Base-by-base conservation (phyloP, 2,888 invertebrate genomes). In the Trissoscelio sp. region DNA sequence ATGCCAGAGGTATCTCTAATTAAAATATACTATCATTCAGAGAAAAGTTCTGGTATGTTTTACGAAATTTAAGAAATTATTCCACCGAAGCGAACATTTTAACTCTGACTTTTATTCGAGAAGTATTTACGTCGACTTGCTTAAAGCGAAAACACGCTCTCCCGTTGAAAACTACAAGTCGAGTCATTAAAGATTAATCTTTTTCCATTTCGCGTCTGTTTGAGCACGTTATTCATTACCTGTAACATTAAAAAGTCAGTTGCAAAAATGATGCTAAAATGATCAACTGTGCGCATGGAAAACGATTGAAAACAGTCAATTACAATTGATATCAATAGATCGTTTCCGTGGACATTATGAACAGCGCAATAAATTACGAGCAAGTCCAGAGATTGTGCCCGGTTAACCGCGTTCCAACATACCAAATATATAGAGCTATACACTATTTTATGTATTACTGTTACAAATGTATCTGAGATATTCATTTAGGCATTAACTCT, bases 271-370 rank as follows among this genome's bases (percentile, higher is more conserved):
- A 51, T 51, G 37, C 3, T 9, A 12, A 60, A 44, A 31, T 12
- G 66, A 66, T 66, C 39, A 39, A 48, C 24, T 51, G 12, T 18
- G 14, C 37, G 12, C 9, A 2, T 2, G 5, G 37, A 4, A 12
- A 66, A 22, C 28, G n/a, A 69, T 69, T 69, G 69, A 67, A 69
- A 69, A 57, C 57, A 34, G 69, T 69, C 72, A 62, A 51, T 72
- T 72, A 46, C 24, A 60, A 60, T n/a, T 60, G 62, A 44, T 42
- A 62, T 69, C 62, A 77, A 62, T 77, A 12, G 62, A 44, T 77
- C 77, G 69, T 69, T 77, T 69, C n/a, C 44, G 20, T 16, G 12
- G 69, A 48, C 62, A 69, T 67, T 69, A 39, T 62, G 60, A 77
- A 70, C 53, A 20, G 69, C 14, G 55, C 28, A 37, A 77, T 69